Percentiles rank a stretch among this genome's conserved stretches.
phyloP scores from a whole-genome alignment of 92 coral and sea anemone genomes.

The Epizoanthus ramosus region DNA sequence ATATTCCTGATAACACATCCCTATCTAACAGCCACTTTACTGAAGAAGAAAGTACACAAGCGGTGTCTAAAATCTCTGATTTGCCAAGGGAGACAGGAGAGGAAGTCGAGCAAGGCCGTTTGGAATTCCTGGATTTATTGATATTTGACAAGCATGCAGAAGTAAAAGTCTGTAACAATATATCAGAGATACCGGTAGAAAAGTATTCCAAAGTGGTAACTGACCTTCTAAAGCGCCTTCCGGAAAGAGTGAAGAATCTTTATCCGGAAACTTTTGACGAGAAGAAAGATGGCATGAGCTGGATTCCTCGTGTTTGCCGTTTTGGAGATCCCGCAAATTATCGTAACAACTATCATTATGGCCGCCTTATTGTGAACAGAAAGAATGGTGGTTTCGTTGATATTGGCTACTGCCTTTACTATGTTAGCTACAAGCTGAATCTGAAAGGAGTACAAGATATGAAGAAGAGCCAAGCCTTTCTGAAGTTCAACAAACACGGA shows the following conservation, averaged over 20 bases:
- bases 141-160: not conserved
- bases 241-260: not conserved
- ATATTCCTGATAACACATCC: not conserved
- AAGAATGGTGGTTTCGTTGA: constrained; percentile 3
- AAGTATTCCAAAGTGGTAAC: not conserved
- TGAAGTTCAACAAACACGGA: not conserved
- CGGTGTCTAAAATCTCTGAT: not conserved
- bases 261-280: not conserved
- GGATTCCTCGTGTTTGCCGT: not conserved
- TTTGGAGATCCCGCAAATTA: no score
- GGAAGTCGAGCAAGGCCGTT: not conserved
- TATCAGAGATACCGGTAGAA: not conserved
- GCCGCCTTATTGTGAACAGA: not conserved
- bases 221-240: not conserved
- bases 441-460: not conserved
- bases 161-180: not conserved
- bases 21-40: not conserved
- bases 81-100: not conserved
- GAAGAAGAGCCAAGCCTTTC: not conserved
- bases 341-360: not conserved
- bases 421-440: not conserved
- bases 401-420: not conserved
- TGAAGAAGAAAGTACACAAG: not conserved
- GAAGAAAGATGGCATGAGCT: not conserved
- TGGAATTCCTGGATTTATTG: not conserved